Percentiles rank a stretch among this genome's conserved stretches.
Evolutionary conservation across 2,888 invertebrate genomes (phyloP).

Genomic region (Drosophila quinaria): DNA sequence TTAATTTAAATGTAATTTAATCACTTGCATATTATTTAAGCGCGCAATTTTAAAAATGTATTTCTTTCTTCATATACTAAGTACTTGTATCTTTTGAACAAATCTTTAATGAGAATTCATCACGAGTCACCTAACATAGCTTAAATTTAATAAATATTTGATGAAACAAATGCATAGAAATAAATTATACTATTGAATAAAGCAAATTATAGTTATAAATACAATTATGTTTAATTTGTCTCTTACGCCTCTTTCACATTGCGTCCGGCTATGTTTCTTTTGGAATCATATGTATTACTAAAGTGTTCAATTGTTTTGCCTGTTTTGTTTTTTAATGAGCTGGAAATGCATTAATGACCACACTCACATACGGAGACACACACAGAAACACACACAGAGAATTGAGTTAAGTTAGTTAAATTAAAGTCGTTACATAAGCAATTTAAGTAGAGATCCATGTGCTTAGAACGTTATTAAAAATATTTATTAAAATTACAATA

Average conservation of each 20-base stretch:
- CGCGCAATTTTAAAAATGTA: slow-evolving; percentile 50
- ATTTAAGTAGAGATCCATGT: slow-evolving; percentile 79
- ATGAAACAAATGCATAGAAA: slow-evolving; percentile 49
- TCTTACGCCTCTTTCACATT: slow-evolving; percentile 15
- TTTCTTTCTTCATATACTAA: slow-evolving; percentile 25
- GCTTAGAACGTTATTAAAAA: slow-evolving; percentile 81
- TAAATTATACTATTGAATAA: slow-evolving; percentile 55
- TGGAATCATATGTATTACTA: slow-evolving; percentile 14
- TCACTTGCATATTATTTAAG: slow-evolving; percentile 66
- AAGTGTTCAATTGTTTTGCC: slow-evolving; percentile 6
- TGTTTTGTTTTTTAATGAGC: slow-evolving; percentile 15
- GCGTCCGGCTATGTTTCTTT: slow-evolving; percentile 29
- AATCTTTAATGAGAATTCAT: slow-evolving; percentile 33
- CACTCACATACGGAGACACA: slow-evolving; percentile 15
- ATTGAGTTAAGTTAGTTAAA: slow-evolving; percentile 69
- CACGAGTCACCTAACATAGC: slow-evolving; percentile 62
- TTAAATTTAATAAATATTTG: slow-evolving; percentile 45
- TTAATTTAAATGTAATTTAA: slow-evolving; percentile 74
- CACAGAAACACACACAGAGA: slow-evolving; percentile 17
- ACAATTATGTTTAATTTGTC: slow-evolving; percentile 42
- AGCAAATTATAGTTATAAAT: slow-evolving; percentile 39
- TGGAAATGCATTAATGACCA: slow-evolving; percentile 46
- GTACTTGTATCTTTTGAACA: slow-evolving; percentile 35
- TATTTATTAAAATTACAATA: slow-evolving; percentile 77
- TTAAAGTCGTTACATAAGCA: slow-evolving; percentile 74